A percentile compares a stretch with the other conserved stretches of the same genome.
Conservation (phyloP, 2,113 vertebrate genomes). For the Eptesicus fuscus region DNA sequence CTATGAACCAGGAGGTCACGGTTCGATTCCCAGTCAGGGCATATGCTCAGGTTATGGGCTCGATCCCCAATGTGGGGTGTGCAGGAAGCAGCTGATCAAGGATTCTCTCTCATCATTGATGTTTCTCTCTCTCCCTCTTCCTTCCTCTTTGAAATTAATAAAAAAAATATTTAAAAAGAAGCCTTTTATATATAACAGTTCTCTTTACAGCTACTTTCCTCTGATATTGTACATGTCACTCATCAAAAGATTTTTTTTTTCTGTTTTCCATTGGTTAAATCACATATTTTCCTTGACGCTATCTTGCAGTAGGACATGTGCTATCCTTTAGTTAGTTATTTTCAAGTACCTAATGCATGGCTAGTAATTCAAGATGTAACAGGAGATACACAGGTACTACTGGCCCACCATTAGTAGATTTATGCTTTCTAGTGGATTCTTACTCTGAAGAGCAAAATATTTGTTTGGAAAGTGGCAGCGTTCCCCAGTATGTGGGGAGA, state of each 20-base stretch:
- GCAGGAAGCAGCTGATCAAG: too few species aligned
- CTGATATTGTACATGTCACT: neutral
- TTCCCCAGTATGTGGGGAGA: too few species aligned
- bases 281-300: neutral
- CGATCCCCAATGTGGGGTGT: too few species aligned
- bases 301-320: neutral
- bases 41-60: too few species aligned
- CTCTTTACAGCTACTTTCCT: slow-evolving; percentile 2
- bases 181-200: neutral
- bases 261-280: neutral
- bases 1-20: too few species aligned
- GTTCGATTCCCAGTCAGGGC: too few species aligned
- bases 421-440: neutral
- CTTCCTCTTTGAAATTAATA: too few species aligned
- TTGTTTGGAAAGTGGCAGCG: neutral
- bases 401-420: neutral
- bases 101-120: too few species aligned
- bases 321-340: neutral
- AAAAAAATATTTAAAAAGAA: neutral
- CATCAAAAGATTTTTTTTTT: neutral
- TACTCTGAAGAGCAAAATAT: neutral
- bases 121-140: too few species aligned
- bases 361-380: neutral
- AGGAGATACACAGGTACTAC: neutral
- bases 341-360: neutral